Evolutionary conservation across 2,797 vertebrate species (phyloP).

Genomic region (Podarcis lilfordi): DNA sequence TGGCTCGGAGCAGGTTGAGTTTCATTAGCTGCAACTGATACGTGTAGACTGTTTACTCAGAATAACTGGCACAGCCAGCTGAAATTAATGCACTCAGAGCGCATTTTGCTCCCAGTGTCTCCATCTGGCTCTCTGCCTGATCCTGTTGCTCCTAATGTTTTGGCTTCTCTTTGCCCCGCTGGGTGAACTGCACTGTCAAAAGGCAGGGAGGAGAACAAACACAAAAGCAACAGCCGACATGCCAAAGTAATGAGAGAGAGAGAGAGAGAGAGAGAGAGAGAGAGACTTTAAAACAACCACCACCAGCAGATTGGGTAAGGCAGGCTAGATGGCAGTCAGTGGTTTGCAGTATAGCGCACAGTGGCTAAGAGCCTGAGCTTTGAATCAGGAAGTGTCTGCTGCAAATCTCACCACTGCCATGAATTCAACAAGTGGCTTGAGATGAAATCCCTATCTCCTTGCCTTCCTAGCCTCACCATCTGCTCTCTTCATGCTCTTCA

Average conservation of each 20-base stretch:
- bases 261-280: neutral
- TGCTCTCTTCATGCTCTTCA: no score
- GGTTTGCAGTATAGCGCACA: no score
- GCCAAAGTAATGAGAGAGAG: conserved; percentile 26
- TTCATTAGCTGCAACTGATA: conserved; percentile 47
- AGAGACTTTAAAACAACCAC: neutral
- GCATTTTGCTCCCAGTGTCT: neutral
- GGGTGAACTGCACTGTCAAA: neutral
- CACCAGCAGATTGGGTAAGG: neutral
- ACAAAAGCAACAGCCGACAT: conserved; percentile 39
- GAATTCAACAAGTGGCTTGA: no score
- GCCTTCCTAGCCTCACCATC: no score
- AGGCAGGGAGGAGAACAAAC: conserved; percentile 4
- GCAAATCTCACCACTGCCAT: neutral
- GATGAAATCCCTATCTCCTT: no score
- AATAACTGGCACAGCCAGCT: conserved; percentile 34
- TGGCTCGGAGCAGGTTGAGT: conserved; percentile 16
- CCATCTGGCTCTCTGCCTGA: conserved; percentile 34
- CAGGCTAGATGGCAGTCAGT: neutral
- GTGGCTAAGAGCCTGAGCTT: neutral
- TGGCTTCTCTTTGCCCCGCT: conserved; percentile 50
- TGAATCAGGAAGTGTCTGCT: neutral
- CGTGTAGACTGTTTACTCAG: conserved; percentile 29
- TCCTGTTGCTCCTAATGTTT: conserved; percentile 35
- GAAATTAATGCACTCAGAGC: conserved; percentile 46